A percentile compares a stretch with the other conserved stretches of the same genome.
These are phyloP conservation scores for Cotesia vestalis DNA, from an alignment of 1,140 invertebrate species.

Conservation along the genomic window DNA sequence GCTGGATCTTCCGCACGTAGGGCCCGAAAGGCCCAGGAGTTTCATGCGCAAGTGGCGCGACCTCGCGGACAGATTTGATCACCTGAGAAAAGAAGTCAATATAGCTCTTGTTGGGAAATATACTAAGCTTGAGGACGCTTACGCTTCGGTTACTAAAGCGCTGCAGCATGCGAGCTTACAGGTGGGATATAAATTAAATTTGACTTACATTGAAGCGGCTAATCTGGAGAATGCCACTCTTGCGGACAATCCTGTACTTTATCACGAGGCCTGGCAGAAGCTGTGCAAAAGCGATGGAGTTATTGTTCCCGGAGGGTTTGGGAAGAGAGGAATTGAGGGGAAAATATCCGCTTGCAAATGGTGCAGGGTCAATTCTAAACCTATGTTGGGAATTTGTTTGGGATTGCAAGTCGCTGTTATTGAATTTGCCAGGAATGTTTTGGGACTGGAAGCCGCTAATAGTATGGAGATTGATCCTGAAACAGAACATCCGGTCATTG, in stretches of 20 bases:
- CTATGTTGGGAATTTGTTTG: conserved; percentile 95
- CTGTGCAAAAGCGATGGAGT: conserved; percentile 92
- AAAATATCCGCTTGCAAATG: conserved; percentile 94
- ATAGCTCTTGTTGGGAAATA: conserved; percentile 99
- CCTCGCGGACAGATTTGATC: conserved; percentile 85
- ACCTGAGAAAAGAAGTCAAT: conserved; percentile 80
- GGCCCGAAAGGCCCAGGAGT: conserved; percentile 73
- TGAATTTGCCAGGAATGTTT: conserved; percentile 92
- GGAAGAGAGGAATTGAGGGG: conserved; percentile 93
- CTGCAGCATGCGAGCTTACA: conserved; percentile 90
- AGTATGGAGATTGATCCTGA: conserved; percentile 86
- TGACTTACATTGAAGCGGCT: conserved; percentile 90
- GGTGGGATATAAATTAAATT: conserved; percentile 83
- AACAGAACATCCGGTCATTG: conserved; percentile 83
- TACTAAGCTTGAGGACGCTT: conserved; percentile 94
- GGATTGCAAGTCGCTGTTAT: conserved; percentile 97
- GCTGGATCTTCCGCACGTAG: conserved; percentile 74
- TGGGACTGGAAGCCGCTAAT: conserved; percentile 82
- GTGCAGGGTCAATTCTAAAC: conserved; percentile 89
- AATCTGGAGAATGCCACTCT: conserved; percentile 83
- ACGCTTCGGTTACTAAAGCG: conserved; percentile 95
- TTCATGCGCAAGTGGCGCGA: conserved; percentile 92
- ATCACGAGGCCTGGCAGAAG: conserved; percentile 93
- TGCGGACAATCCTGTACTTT: conserved; percentile 79
- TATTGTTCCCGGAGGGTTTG: conserved; percentile 97